Evolutionary conservation across 2,888 invertebrate species (phyloP).

Genomic region (Herminia tarsipennalis): DNA sequence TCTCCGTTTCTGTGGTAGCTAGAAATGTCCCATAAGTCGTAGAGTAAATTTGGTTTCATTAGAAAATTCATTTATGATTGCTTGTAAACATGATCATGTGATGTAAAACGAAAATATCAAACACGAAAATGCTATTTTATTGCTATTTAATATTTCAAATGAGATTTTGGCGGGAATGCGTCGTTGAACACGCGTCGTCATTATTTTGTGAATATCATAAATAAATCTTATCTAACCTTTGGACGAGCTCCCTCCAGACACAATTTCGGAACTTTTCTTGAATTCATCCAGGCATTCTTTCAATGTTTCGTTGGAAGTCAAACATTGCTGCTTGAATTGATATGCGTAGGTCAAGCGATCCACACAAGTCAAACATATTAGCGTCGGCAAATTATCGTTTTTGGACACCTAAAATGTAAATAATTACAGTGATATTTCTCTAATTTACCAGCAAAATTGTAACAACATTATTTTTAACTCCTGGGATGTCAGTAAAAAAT

Average conservation of each 20-base stretch:
- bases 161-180: slow-evolving; percentile 28
- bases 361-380: slow-evolving; percentile 81
- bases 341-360: slow-evolving; percentile 79
- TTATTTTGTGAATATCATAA: too few relatives aligned
- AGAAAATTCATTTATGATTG: too few relatives aligned
- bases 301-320: slow-evolving; percentile 78
- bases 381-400: slow-evolving; percentile 77
- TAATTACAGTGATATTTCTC: slow-evolving; percentile 7
- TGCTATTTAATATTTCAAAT: too few relatives aligned
- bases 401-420: slow-evolving; percentile 70
- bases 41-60: too few relatives aligned
- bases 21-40: slow-evolving; percentile 14
- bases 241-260: slow-evolving; percentile 55
- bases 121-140: too few relatives aligned
- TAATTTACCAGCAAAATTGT: slow-evolving; percentile 9
- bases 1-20: slow-evolving; percentile 68
- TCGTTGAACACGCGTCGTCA: too few relatives aligned
- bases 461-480: slow-evolving; percentile 22
- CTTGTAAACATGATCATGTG: too few relatives aligned
- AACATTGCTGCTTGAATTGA: slow-evolving; percentile 81
- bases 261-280: slow-evolving; percentile 70
- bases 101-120: too few relatives aligned
- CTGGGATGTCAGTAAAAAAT: slow-evolving; percentile 82
- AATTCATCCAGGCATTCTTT: slow-evolving; percentile 81
- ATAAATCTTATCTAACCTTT: slow-evolving; percentile 53